These are phyloP conservation scores for Pheosia gnoma DNA, from an alignment of 2,888 invertebrate genomes.

Conservation along the genomic window DNA sequence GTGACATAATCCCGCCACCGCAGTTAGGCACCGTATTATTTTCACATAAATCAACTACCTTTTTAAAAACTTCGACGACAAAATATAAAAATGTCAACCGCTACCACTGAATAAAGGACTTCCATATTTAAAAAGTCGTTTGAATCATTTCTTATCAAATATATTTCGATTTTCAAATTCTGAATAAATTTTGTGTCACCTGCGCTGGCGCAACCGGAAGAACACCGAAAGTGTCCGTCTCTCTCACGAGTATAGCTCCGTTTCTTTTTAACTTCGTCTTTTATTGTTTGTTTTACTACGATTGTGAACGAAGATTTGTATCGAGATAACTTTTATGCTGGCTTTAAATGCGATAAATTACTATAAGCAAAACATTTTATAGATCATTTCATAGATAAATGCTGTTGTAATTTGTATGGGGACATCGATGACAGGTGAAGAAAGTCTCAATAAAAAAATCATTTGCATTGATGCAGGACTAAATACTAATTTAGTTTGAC, in stretches of 20 bases:
- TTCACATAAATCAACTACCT: constrained; percentile 78
- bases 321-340: constrained; percentile 76
- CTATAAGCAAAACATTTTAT: constrained; percentile 59
- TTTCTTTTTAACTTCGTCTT: constrained; percentile 52
- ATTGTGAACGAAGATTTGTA: constrained; percentile 68
- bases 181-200: constrained; percentile 84
- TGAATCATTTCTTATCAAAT: constrained; percentile 80
- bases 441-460: constrained; percentile 30
- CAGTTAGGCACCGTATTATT: constrained; percentile 66
- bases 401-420: constrained; percentile 68
- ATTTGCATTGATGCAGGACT: constrained; percentile 4
- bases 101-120: constrained; percentile 76
- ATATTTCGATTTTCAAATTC: constrained; percentile 83
- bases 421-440: constrained; percentile 71
- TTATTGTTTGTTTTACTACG: constrained; percentile 75
- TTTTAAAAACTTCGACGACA: constrained; percentile 75
- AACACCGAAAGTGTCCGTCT: constrained; percentile 53
- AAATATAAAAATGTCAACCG: constrained; percentile 82
- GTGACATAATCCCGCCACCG: constrained; percentile 42
- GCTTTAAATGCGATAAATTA: constrained; percentile 81
- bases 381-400: constrained; percentile 68
- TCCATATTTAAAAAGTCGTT: constrained; percentile 83
- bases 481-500: not conserved
- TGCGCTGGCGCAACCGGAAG: constrained; percentile 80
- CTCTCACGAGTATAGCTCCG: constrained; percentile 45